Evolutionary conservation across 2,888 invertebrate genomes (phyloP), one percentile per base, ranked within the genome.

Genomic region (Eurytoma californica): DNA sequence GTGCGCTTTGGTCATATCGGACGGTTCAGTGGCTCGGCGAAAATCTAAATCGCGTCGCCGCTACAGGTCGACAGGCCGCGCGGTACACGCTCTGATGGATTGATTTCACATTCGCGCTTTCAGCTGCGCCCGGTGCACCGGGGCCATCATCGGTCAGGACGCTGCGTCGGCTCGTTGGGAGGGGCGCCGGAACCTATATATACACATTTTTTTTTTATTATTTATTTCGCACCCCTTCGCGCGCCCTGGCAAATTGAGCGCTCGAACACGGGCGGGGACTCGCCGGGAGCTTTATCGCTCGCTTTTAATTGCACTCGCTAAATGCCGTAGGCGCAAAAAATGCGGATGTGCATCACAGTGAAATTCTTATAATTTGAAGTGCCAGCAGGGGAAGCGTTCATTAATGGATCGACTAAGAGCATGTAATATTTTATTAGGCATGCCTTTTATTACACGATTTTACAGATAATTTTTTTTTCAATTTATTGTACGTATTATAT

Each of bases 41-140:
- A 58, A 20, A 20, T n/a, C 20, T 58, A 20, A 58, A 58, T 20
- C 20, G n/a, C n/a, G 18, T 58, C 18, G 13, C 18, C 20, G 20
- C 39, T 14, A 61, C n/a, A 16, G 39, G 63, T 39, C 20, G 63
- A 63, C 47, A 3, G 57, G 18, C 18, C 18, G 12, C 7, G 12
- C 12, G 18, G 30, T 47, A 12, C 0, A 63, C 16, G 55, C 65
- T 57, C 66, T 66, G 73, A 73, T 57, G 24, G 65, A 73, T 73
- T 65, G 73, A 73, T 73, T 73, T 66, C 49, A 13, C 57, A 47
- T 65, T 28, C 12, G 39, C 39, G 47, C 63, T 47, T 7, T 20
- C 24, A 14, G 58, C 20, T 49, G 18, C 55, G 39, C 55, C 61
- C 49, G 9, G n/a, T 20, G n/a, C 39, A 7, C n/a, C 49, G 60